A percentile compares a stretch with the other conserved stretches of the same genome.
Evolutionary conservation across 92 coral and sea anemone species (phyloP).

Genomic region (Epizoanthus scotinus): DNA sequence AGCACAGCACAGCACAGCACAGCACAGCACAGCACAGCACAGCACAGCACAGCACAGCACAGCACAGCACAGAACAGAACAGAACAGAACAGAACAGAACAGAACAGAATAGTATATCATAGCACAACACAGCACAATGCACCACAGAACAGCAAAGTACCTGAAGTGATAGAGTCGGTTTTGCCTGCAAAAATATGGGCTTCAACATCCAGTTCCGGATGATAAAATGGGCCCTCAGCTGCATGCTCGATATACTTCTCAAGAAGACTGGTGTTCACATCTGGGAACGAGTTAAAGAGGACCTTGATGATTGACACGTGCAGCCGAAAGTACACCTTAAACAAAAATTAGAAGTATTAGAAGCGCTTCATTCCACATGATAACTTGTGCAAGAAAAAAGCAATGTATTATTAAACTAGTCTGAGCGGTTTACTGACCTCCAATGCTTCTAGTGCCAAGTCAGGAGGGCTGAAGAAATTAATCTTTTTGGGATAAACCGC

Average conservation of each 20-base stretch:
- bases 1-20: no score
- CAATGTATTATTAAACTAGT: background rate
- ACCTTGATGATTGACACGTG: conserved; percentile 85
- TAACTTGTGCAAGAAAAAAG: no score
- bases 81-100: no score
- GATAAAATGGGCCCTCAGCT: conserved; percentile 87
- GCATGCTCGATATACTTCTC: conserved; percentile 81
- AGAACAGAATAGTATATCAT: no score
- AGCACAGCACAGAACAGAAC: no score
- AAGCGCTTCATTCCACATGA: no score
- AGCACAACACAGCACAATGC: no score
- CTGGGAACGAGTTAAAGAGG: conserved; percentile 69
- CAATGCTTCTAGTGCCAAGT: conserved; percentile 84
- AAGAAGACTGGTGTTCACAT: conserved; percentile 58
- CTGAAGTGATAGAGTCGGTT: conserved; percentile 69
- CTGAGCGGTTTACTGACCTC: conserved; percentile 66
- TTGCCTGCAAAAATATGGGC: conserved; percentile 55
- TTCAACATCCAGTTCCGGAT: conserved; percentile 75
- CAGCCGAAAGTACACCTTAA: conserved; percentile 89
- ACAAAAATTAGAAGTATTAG: background rate
- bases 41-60: no score
- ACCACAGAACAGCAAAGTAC: conserved; percentile 5
- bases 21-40: no score
- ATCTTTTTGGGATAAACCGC: conserved; percentile 86
- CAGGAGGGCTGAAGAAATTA: conserved; percentile 89